Evolutionary conservation across 1,140 invertebrate species (phyloP).

Genomic region (Matsumurasca onukii): DNA sequence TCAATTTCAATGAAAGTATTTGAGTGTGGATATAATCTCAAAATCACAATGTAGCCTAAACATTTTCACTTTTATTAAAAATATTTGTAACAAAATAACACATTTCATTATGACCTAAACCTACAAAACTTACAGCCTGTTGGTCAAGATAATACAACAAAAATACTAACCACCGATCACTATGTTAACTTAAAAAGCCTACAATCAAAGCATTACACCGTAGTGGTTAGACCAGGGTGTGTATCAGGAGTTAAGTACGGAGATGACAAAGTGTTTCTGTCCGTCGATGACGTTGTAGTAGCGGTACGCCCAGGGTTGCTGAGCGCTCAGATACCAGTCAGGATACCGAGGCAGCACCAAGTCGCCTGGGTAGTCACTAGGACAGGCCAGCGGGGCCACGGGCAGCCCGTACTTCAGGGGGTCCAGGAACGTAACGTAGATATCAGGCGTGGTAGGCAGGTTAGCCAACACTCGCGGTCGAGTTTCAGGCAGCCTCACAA

Average conservation of each 20-base stretch:
- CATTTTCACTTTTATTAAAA: conserved; percentile 17
- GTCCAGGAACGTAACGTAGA: conserved; percentile 36
- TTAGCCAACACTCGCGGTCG: conserved; percentile 11
- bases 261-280: conserved; percentile 38
- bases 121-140: conserved; percentile 23
- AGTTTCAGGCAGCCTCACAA: not conserved
- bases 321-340: conserved; percentile 38
- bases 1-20: no score
- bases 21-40: no score
- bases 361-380: not conserved
- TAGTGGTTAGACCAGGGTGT: conserved; percentile 16
- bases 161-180: not conserved
- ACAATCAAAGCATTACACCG: conserved; percentile 29
- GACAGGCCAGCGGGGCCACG: conserved; percentile 4
- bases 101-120: not conserved
- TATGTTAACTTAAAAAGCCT: conserved; percentile 13
- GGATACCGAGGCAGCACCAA: no score
- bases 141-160: conserved; percentile 8
- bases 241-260: conserved; percentile 42
- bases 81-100: conserved; percentile 11
- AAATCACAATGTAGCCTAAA: no score
- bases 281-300: conserved; percentile 25
- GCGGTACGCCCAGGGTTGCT: conserved; percentile 18
- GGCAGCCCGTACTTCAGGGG: conserved; percentile 10
- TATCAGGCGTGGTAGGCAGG: conserved; percentile 18